phyloP scores from a whole-genome alignment of 2,113 vertebrate species.

The Istiophorus platypterus region DNA sequence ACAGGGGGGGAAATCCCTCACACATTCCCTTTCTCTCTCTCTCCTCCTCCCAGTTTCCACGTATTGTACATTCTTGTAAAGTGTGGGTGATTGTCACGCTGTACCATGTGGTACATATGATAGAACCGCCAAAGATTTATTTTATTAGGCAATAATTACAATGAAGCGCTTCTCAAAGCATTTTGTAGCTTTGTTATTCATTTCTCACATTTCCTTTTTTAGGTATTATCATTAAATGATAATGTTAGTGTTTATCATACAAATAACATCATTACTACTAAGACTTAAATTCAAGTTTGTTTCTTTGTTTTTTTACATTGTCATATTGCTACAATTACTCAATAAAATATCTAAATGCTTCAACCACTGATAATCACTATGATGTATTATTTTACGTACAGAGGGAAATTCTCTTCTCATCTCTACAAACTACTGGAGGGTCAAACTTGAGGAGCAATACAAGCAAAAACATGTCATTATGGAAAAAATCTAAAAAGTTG shows the following conservation, averaged over 20 bases:
- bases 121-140: not conserved
- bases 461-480: not conserved
- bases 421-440: no score
- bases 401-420: no score
- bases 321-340: no score
- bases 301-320: no score
- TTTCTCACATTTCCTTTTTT: not conserved
- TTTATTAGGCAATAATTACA: not conserved
- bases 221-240: no score
- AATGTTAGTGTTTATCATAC: no score
- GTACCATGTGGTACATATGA: slow-evolving; percentile 18
- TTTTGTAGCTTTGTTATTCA: not conserved
- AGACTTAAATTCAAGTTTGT: no score
- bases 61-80: slow-evolving; percentile 10
- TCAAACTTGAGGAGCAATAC: no score
- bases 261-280: not conserved
- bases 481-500: not conserved
- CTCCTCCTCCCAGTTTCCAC: not conserved
- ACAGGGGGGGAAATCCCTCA: not conserved
- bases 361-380: not conserved
- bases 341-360: not conserved
- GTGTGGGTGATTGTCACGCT: slow-evolving; percentile 46
- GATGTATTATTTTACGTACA: no score
- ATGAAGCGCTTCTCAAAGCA: not conserved
- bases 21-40: not conserved